Conservation (phyloP, 2,888 invertebrate genomes). For the Sinelater perroti region DNA sequence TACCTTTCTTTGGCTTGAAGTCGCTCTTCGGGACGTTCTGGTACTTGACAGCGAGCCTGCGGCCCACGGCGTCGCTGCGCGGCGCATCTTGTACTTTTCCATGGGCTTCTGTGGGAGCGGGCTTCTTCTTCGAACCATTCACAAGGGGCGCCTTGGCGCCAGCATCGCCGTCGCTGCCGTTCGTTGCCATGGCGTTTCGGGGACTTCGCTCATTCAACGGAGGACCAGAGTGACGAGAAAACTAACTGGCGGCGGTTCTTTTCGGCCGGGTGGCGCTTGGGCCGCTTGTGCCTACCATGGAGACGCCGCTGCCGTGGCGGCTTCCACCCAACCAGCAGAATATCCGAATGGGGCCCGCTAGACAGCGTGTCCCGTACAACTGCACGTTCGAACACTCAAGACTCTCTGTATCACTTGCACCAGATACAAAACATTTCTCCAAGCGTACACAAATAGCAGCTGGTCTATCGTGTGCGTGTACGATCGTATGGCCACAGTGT, state of each 20-base stretch:
- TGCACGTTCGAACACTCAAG: background rate
- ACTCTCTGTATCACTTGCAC: slow-evolving; percentile 20
- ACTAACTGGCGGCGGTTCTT: too few relatives aligned
- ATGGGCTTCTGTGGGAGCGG: slow-evolving; percentile 3
- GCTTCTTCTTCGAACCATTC: slow-evolving; percentile 9
- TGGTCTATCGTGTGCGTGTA: slow-evolving; percentile 20
- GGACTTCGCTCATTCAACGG: too few relatives aligned
- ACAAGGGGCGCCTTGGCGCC: slow-evolving; percentile 10
- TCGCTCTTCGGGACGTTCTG: slow-evolving; percentile 11
- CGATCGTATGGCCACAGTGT: slow-evolving; percentile 12
- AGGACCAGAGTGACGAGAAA: too few relatives aligned
- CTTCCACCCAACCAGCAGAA: too few relatives aligned
- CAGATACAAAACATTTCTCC: slow-evolving; percentile 18
- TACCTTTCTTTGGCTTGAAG: slow-evolving; percentile 12
- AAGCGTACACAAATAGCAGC: slow-evolving; percentile 8
- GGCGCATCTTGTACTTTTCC: slow-evolving; percentile 9
- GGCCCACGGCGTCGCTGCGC: background rate
- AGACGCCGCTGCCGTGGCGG: too few relatives aligned
- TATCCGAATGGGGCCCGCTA: too few relatives aligned
- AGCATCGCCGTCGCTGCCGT: slow-evolving; percentile 11
- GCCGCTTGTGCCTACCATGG: too few relatives aligned
- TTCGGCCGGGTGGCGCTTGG: too few relatives aligned
- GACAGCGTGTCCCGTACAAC: slow-evolving; percentile 13
- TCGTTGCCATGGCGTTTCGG: slow-evolving; percentile 10
- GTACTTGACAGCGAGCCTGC: slow-evolving; percentile 12